Base-by-base conservation (phyloP, 1,140 invertebrate species). In the Homarus americanus region DNA sequence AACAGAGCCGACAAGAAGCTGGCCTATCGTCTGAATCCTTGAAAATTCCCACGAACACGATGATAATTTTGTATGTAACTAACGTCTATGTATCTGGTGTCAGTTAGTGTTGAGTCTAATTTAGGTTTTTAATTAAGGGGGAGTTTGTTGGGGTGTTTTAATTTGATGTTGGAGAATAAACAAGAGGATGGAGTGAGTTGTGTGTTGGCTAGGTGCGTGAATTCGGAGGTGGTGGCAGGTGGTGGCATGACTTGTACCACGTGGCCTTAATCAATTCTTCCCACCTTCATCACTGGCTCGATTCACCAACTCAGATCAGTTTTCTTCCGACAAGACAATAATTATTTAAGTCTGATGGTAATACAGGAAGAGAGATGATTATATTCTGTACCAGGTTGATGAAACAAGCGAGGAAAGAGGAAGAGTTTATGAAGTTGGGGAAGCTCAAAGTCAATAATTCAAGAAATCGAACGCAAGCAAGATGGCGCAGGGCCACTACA, bases 181-280 rank as follows among this genome's bases (percentile, higher is more conserved):
- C 15, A 7, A 49, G 44, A 49, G 4, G 15, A 49, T 12, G 44
- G 15, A 49, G 44, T 4, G n/a, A n/a, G 4, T 49, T 5, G 53
- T 58, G 53, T 17, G 10, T 58, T 58, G 20, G 53, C 53, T 2
- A 58, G 53, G 20, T 2, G 34, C 34, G 1, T 40, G 34, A 12
- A 76, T 40, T 76, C 73, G 73, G 41, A 76, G 15, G 73, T n/a
- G 17, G 24, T 5, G 73, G 34, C 73, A 76, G 73, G 36, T 76
- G 73, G 12, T 38, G 17, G 73, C 73, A 76, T 76, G 73, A 76
- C 73, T 76, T 76, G 34, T 76, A 38, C 73, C 73, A 76, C 36
- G 73, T 76, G 73, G 73, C 41, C 73, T 15, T 76, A 76, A 76
- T 76, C 73, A 76, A 76, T 76, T 76, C 73, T 24, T 12, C 73